Evolutionary conservation across 30 jellyfish, hydroid and myxozoan species (phyloP), one percentile per base, ranked within the genome.

Genomic region (Aurelia sp.): DNA sequence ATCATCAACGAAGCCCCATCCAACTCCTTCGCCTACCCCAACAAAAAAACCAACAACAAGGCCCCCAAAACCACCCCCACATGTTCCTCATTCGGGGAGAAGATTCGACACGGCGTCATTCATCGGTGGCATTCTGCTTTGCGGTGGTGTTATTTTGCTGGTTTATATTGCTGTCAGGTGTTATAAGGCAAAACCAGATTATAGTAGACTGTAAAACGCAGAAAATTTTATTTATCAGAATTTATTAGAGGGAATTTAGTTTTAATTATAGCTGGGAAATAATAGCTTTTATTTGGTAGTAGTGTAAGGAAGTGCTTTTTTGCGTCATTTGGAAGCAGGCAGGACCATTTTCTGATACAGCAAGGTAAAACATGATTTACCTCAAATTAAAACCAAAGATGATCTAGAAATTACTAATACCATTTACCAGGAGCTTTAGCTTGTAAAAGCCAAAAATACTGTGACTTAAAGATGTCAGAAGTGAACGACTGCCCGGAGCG

Each of bases 41-140:
- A 71, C 92, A 18, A 51, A 31, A 13, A 27, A 16, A 51, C 62
- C 86, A 19, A 31, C 78, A 22, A 10, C 82, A 11, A 74, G 47
- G 35, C 76, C 87, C 27, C 21, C 67, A 64, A 62, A 37, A 65
- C 86, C 86, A 35, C 82, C 76, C 20, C 96, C 87, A 3, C 16
- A 71, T 23, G 66, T 44, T 9, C 66, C 78, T 1, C 57, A 51
- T 50, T 53, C 85, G 1, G 82, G 92, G 19, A 91, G 94, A 61
- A 66, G 71, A 65, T 91, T 91, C 62, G 98, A 91, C 69, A 74
- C 95, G 1, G 98, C 96, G 8, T 91, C 98, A 6, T 91, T 91
- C 55, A 76, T 91, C 81, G 98, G 98, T 16, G 98, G 98, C 6
- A 91, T 91, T 6, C 74, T 91, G 51, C 85, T 91, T 35, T 74